Evolutionary conservation across 2,113 vertebrate genomes (phyloP).

Genomic region (Tupaia chinensis): DNA sequence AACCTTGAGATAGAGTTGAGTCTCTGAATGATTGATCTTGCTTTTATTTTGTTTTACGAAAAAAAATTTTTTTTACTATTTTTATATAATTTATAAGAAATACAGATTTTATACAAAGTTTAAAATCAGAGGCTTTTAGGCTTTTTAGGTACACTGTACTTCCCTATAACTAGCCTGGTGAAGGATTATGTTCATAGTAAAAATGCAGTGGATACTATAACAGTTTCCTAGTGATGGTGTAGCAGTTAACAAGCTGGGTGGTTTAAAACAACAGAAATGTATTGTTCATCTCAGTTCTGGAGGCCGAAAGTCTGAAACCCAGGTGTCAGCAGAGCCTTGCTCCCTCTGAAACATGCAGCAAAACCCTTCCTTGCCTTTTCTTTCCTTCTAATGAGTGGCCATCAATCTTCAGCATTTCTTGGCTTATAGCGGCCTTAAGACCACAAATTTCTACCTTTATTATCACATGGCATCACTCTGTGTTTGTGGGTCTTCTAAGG

Average conservation of each 20-base stretch:
- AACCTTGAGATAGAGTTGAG: not conserved
- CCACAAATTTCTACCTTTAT: not conserved
- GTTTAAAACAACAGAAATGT: not conserved
- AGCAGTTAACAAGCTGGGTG: not conserved
- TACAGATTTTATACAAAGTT: constrained; percentile 1
- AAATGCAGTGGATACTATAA: not conserved
- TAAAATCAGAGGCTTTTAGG: not conserved
- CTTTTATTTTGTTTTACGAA: not conserved
- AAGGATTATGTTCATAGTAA: not conserved
- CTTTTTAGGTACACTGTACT: not conserved
- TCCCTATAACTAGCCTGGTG: not conserved
- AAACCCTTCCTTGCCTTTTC: not conserved
- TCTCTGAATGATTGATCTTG: not conserved
- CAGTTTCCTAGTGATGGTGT: not conserved
- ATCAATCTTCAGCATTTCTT: not conserved
- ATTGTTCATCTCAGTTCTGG: not conserved
- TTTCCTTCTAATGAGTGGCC: not conserved
- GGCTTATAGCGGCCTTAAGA: not conserved
- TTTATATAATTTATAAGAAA: constrained; percentile 25
- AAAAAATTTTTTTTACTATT: not conserved
- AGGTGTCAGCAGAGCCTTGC: not conserved
- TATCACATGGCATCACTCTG: not conserved
- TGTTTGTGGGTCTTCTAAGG: not conserved
- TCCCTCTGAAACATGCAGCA: not conserved
- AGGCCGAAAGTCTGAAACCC: not conserved